Percentiles rank a stretch among this genome's conserved stretches.
Evolutionary conservation across 2,888 invertebrate genomes (phyloP).

Genomic region (Aspidiotus destructor): DNA sequence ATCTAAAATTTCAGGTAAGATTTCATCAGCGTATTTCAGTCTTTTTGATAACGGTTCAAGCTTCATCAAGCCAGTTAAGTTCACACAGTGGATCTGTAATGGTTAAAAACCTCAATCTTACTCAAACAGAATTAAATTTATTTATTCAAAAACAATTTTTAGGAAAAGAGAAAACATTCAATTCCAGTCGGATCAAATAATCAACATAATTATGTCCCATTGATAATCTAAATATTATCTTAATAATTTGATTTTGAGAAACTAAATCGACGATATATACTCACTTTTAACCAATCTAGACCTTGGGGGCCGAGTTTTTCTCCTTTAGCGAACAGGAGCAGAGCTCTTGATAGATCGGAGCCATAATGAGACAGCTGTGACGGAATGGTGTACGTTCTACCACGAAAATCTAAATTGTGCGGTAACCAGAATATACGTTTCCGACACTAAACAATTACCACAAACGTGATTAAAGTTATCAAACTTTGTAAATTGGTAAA

Average conservation of each 20-base stretch:
- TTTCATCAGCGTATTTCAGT: conserved; percentile 67
- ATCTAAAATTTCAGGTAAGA: conserved; percentile 77
- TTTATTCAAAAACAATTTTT: too few relatives aligned
- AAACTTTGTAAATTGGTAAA: too few relatives aligned
- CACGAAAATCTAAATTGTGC: conserved; percentile 96
- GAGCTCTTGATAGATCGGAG: conserved; percentile 78
- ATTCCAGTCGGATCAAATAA: too few relatives aligned
- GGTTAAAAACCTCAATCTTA: conserved; percentile 7
- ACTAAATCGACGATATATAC: neutral
- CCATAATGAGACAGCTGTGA: conserved; percentile 94
- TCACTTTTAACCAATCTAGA: conserved; percentile 75
- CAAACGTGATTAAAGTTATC: too few relatives aligned
- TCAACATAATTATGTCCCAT: too few relatives aligned
- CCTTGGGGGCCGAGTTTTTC: conserved; percentile 76
- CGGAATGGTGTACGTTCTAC: conserved; percentile 90
- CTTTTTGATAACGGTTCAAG: conserved; percentile 62
- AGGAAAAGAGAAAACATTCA: too few relatives aligned
- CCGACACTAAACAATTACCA: conserved; percentile 49
- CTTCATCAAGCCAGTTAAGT: conserved; percentile 88
- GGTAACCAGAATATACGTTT: conserved; percentile 87
- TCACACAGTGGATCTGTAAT: conserved; percentile 69
- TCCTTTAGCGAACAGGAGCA: conserved; percentile 72
- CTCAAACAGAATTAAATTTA: neutral
- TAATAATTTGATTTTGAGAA: too few relatives aligned
- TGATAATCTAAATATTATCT: too few relatives aligned